These are phyloP conservation scores for Ceratosolen solmsi DNA, from an alignment of 1,140 invertebrate species.

Conservation along the genomic window DNA sequence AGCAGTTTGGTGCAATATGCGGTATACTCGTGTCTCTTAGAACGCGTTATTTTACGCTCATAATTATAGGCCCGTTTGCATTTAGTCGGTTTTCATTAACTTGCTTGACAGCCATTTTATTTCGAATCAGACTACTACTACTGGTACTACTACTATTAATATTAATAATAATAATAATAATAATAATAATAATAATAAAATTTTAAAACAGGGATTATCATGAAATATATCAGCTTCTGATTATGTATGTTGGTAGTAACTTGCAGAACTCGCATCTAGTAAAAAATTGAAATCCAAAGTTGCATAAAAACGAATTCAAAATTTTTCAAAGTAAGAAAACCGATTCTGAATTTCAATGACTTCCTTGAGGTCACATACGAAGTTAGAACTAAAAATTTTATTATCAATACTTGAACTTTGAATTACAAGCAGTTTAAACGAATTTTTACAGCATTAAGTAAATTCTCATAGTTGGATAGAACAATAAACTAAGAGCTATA, in stretches of 20 bases:
- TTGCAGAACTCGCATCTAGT: not conserved
- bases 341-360: not conserved
- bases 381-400: not conserved
- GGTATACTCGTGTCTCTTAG: no score
- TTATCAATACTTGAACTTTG: not conserved
- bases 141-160: no score
- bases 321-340: not conserved
- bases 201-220: not conserved
- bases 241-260: not conserved
- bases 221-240: not conserved
- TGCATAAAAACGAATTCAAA: not conserved
- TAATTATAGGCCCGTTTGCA: no score
- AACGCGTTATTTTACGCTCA: no score
- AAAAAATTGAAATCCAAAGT: not conserved
- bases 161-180: no score
- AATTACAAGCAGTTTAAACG: not conserved
- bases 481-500: not conserved
- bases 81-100: no score
- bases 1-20: no score
- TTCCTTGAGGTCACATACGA: not conserved
- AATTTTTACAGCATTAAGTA: not conserved
- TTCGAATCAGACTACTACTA: no score
- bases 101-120: no score
- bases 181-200: not conserved
- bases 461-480: not conserved